Evolutionary conservation across 2,888 invertebrate genomes (phyloP).

Genomic region (Tridacna crocea): DNA sequence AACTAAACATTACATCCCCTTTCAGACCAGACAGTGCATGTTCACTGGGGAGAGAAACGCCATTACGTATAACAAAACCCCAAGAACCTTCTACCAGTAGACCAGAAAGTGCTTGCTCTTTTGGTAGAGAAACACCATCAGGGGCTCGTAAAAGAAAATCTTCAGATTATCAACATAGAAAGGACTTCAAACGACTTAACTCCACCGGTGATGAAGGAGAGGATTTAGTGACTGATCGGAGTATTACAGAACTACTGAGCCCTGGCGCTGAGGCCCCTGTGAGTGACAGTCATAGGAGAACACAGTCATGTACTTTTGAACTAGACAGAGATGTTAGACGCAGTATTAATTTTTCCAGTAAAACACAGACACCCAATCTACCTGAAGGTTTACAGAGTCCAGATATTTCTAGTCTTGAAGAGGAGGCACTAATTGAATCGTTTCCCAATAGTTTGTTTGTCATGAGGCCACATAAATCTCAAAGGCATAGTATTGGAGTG

Average conservation of each 20-base stretch:
- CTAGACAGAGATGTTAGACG: slow-evolving; percentile 35
- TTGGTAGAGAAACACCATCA: slow-evolving; percentile 66
- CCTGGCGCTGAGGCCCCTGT: slow-evolving; percentile 30
- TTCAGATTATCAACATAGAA: slow-evolving; percentile 44
- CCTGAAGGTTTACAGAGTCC: slow-evolving; percentile 62
- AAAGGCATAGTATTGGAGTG: slow-evolving; percentile 69
- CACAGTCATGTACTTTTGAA: slow-evolving; percentile 65
- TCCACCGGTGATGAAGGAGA: slow-evolving; percentile 64
- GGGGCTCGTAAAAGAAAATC: slow-evolving; percentile 68
- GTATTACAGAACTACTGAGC: slow-evolving; percentile 32
- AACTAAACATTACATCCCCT: slow-evolving; percentile 55
- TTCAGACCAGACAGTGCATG: slow-evolving; percentile 62
- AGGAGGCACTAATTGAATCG: slow-evolving; percentile 75
- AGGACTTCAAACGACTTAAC: slow-evolving; percentile 60
- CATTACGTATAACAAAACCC: slow-evolving; percentile 34
- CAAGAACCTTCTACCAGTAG: slow-evolving; percentile 45
- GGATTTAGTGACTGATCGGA: slow-evolving; percentile 28
- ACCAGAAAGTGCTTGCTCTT: slow-evolving; percentile 67
- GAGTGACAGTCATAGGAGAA: slow-evolving; percentile 46
- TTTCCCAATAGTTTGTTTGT: slow-evolving; percentile 55
- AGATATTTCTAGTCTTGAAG: slow-evolving; percentile 74
- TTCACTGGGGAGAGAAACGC: slow-evolving; percentile 59
- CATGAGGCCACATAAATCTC: slow-evolving; percentile 50
- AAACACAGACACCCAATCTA: slow-evolving; percentile 18
- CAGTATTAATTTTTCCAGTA: neutral